Conservation (phyloP, 2,797 vertebrate species). For the Channallabes apus region DNA sequence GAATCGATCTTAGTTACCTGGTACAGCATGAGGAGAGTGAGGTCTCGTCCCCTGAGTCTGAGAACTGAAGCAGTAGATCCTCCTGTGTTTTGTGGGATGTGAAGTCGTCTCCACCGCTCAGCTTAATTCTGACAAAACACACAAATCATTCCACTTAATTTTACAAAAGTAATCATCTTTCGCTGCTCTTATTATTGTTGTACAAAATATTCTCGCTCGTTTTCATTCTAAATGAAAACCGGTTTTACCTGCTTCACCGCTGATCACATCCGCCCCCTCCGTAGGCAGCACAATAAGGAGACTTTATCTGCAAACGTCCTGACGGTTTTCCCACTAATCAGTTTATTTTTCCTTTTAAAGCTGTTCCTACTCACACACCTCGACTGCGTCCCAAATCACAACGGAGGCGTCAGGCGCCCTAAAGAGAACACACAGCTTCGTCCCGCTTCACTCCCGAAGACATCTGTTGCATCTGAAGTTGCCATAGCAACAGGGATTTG, state of each 20-base stretch:
- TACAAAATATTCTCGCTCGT: background rate
- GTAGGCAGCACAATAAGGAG: background rate
- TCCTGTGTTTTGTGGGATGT: background rate
- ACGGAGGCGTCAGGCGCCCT: conserved; percentile 11
- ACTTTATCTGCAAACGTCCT: background rate
- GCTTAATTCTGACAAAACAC: background rate
- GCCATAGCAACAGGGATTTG: background rate
- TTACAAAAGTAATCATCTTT: background rate
- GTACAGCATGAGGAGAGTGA: conserved; percentile 36
- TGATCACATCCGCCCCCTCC: background rate
- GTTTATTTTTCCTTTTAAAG: background rate
- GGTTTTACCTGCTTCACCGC: background rate
- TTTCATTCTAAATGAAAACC: background rate
- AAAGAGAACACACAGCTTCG: background rate
- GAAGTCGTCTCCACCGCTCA: background rate
- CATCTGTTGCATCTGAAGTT: background rate
- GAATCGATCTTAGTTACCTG: conserved; percentile 14
- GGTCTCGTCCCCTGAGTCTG: background rate
- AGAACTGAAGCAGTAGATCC: background rate
- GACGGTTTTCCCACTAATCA: background rate
- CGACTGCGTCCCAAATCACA: background rate
- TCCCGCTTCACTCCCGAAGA: background rate
- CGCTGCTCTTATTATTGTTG: background rate
- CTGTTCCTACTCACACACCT: background rate
- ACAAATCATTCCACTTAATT: background rate